Evolutionary conservation across 2,797 vertebrate species (phyloP).

Genomic region (Clamator glandarius): DNA sequence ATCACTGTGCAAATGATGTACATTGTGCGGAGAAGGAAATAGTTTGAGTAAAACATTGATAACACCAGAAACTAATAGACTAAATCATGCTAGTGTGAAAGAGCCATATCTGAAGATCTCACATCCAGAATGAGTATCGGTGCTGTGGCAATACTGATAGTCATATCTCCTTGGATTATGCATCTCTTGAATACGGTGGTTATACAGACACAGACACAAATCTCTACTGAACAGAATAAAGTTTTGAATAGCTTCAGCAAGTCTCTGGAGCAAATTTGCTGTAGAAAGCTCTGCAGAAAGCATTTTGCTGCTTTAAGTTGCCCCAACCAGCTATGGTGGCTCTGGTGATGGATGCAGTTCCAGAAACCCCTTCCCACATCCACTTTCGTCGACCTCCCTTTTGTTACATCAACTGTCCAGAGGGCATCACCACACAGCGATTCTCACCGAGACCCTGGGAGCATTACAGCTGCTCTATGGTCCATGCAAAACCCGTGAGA

Average conservation of each 20-base stretch:
- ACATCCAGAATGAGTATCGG: too few species aligned
- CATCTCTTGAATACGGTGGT: background rate
- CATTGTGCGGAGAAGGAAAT: background rate
- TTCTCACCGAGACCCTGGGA: background rate
- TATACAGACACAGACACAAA: too few species aligned
- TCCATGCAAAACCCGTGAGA: accelerated
- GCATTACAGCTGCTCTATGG: background rate
- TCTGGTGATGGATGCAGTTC: background rate
- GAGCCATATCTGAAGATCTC: background rate
- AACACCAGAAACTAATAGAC: background rate
- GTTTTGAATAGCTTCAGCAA: background rate
- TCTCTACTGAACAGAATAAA: background rate
- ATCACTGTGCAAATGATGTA: background rate
- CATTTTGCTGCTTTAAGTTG: background rate
- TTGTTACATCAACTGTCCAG: accelerated
- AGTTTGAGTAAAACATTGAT: background rate
- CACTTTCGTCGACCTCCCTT: too few species aligned
- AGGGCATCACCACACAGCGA: accelerated
- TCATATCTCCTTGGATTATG: background rate
- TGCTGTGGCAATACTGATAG: background rate
- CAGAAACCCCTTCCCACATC: background rate
- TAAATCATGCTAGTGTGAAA: background rate
- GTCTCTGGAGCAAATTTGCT: background rate
- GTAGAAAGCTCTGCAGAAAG: background rate
- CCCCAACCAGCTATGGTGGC: too few species aligned